A percentile compares a stretch with the other conserved stretches of the same genome.
Conservation (phyloP, 2,888 invertebrate genomes). For the Caenorhabditis macrosperma region DNA sequence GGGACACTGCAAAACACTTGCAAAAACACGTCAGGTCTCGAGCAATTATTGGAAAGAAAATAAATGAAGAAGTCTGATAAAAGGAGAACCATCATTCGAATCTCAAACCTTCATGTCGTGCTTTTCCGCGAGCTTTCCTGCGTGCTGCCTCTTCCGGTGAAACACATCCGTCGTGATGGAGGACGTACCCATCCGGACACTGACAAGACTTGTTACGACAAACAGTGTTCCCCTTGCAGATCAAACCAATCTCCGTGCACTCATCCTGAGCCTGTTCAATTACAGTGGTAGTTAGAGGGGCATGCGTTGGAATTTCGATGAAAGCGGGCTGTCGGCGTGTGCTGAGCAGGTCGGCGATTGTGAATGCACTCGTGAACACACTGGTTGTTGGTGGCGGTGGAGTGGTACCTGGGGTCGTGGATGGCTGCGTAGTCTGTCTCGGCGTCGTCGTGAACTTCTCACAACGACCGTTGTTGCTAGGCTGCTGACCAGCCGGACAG, state of each 20-base stretch:
- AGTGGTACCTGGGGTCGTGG: conserved; percentile 50
- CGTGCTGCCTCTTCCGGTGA: conserved; percentile 69
- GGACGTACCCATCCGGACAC: conserved; percentile 73
- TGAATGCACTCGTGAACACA: conserved; percentile 43
- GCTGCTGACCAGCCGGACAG: conserved; percentile 77
- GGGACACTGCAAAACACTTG: conserved; percentile 34
- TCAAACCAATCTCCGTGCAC: conserved; percentile 72
- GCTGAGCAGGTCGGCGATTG: conserved; percentile 52
- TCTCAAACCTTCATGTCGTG: conserved; percentile 66
- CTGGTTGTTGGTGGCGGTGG: conserved; percentile 45
- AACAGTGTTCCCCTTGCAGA: conserved; percentile 74
- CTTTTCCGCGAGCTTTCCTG: conserved; percentile 60
- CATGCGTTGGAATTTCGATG: conserved; percentile 67
- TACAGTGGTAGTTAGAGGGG: conserved; percentile 56
- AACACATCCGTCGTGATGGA: conserved; percentile 76
- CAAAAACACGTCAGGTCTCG: conserved; percentile 28
- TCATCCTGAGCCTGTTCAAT: conserved; percentile 64
- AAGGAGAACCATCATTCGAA: conserved; percentile 21
- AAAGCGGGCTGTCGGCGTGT: conserved; percentile 59
- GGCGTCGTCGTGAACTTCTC: conserved; percentile 59
- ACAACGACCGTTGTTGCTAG: conserved; percentile 68
- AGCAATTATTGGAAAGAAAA: conserved; percentile 38
- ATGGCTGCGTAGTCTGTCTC: conserved; percentile 43
- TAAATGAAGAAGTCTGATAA: conserved; percentile 4
- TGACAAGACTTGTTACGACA: conserved; percentile 76